phyloP scores from a whole-genome alignment of 2,113 vertebrate genomes.

The Cichladusa arquata region DNA sequence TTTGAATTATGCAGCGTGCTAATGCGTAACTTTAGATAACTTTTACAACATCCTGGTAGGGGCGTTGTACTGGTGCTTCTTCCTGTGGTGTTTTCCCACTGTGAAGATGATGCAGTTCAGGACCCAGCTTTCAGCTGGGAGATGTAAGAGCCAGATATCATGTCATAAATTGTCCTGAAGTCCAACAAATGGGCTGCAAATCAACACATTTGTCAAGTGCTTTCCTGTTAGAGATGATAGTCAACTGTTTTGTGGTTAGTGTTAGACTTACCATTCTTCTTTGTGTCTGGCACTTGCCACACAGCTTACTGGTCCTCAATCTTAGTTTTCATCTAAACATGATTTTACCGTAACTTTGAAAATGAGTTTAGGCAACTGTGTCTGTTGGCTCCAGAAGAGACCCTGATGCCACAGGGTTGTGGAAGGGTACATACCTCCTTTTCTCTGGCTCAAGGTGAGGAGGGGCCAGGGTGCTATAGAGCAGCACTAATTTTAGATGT shows the following conservation, averaged over 20 bases:
- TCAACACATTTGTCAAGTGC: constrained; percentile 3
- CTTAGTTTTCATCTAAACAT: not conserved
- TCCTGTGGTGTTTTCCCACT: constrained; percentile 17
- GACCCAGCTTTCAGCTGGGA: not conserved
- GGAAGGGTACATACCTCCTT: not conserved
- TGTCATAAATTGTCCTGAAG: not conserved
- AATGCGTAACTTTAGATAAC: not conserved
- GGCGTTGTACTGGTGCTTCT: not conserved
- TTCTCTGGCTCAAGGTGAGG: not conserved
- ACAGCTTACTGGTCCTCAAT: not conserved
- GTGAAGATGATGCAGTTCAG: not conserved
- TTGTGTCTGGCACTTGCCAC: not conserved
- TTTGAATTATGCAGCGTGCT: not conserved
- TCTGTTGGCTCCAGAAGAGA: not conserved
- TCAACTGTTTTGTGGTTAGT: constrained; percentile 17
- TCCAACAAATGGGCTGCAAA: not conserved
- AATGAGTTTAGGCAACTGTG: not conserved
- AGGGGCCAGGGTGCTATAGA: not conserved
- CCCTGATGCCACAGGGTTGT: not conserved
- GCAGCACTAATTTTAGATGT: not conserved
- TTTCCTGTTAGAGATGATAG: constrained; percentile 41
- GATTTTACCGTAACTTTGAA: not conserved
- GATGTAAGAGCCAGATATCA: not conserved
- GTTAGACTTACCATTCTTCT: not conserved
- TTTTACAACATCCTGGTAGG: not conserved